Evolutionary conservation across 2,888 invertebrate genomes (phyloP).

Genomic region (Drosophila anceps): DNA sequence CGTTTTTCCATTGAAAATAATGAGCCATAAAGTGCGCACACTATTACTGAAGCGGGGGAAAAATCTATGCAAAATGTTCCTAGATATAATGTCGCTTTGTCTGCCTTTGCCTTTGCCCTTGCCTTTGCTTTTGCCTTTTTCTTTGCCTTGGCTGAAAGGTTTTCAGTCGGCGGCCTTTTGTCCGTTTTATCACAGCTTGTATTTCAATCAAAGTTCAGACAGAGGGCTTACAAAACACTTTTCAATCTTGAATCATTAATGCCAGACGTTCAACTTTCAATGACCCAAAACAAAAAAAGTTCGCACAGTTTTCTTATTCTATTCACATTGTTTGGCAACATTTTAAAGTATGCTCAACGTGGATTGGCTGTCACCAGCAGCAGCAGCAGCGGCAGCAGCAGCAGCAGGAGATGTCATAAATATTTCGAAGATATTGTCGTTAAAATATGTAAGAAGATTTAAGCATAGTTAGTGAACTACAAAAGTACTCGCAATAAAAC

Average conservation of each 20-base stretch:
- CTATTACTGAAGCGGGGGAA: slow-evolving; percentile 36
- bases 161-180: slow-evolving; percentile 21
- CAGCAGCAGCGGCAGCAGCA: background rate
- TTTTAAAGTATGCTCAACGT: background rate
- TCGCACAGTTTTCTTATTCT: background rate
- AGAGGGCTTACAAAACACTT: slow-evolving; percentile 16
- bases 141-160: slow-evolving; percentile 55
- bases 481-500: too few relatives aligned
- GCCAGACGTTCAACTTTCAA: slow-evolving; percentile 8
- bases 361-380: background rate
- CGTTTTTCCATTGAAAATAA: slow-evolving; percentile 72
- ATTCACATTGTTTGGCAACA: background rate
- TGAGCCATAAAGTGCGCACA: slow-evolving; percentile 74
- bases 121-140: slow-evolving; percentile 1
- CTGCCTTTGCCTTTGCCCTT: background rate
- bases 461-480: background rate
- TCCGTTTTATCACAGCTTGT: slow-evolving; percentile 21
- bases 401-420: background rate
- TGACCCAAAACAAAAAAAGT: slow-evolving; percentile 3
- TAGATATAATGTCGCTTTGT: slow-evolving; percentile 36
- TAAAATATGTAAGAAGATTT: background rate
- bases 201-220: slow-evolving; percentile 28
- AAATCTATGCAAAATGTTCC: slow-evolving; percentile 15
- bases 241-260: slow-evolving; percentile 22
- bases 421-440: background rate